phyloP scores from a whole-genome alignment of 2,113 vertebrate species.

The Anthoscopus minutus region DNA sequence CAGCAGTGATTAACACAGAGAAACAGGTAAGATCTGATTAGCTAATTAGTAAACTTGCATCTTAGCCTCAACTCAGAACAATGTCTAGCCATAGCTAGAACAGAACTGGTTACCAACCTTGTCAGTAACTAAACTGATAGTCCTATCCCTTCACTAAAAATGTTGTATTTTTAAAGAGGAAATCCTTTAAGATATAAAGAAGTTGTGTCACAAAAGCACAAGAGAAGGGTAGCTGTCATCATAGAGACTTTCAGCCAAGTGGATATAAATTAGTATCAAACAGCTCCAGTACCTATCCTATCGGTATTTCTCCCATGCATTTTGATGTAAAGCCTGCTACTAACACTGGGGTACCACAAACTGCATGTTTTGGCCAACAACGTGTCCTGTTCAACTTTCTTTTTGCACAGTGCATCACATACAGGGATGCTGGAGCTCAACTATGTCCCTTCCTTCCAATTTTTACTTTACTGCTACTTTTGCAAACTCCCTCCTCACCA shows the following conservation, averaged over 20 bases:
- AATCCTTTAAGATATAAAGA: background rate
- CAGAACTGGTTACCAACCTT: background rate
- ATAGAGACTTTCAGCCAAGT: background rate
- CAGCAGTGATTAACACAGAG: background rate
- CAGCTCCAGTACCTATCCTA: background rate
- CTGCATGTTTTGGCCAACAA: background rate
- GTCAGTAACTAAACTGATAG: background rate
- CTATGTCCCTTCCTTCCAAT: background rate
- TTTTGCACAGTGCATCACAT: background rate
- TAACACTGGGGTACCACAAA: background rate
- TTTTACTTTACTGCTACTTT: background rate
- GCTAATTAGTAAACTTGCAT: background rate
- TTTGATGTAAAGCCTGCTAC: background rate
- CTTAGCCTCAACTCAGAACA: background rate
- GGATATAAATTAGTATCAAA: background rate
- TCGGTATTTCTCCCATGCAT: background rate
- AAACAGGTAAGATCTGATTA: background rate
- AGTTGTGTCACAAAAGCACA: background rate
- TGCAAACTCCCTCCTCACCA: background rate
- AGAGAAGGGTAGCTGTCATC: background rate
- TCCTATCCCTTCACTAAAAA: background rate
- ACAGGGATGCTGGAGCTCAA: background rate
- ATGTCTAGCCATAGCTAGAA: background rate
- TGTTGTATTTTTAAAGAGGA: background rate
- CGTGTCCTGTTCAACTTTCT: background rate